Base-by-base conservation (phyloP, 2,797 vertebrate species). In the Dendrocincla tyrannina region DNA sequence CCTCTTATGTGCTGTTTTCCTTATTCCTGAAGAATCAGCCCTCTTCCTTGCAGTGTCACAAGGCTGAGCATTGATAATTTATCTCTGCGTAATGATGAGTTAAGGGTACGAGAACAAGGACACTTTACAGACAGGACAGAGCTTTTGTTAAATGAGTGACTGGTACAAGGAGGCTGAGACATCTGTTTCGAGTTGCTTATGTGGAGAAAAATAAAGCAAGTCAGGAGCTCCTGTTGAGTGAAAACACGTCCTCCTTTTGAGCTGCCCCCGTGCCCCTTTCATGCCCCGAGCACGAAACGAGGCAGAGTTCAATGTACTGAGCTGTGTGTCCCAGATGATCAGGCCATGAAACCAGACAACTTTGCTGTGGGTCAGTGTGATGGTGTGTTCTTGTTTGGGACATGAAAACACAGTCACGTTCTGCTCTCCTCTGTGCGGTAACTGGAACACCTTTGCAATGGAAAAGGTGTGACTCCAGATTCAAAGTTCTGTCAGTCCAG, bases 111-210 rank as follows among this genome's bases (percentile, higher is more conserved):
- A 85, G 95, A 95, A 94, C 92, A 95, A 96, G 75, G 91, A 17
- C 2, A 0, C 78, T 56, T 60, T 47, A 74, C 75, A 96, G 74
- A 80, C 8, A 63, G 73, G 52, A 58, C 78, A 82, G 50, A 75
- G 87, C 91, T 93, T 86, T 62, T 96, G 62, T 32, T 79, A 33
- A 37, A 50, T 53, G 55, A 85, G 87, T 75, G 91, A 66, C 95
- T 95, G 95, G 93, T 91, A 95, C 95, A 32, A 92, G 75, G 73
- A 89, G 91, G 75, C 68, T 52, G 60, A 75, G 75, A 42, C 91
- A 78, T 91, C 92, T 83, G 92, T 11, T 88, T 58, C 27, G 23
- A 53, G 24, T 30, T 6, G 52, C 56, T 68, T 82, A 39, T 5
- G 4, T n/a, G 46, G 33, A 50, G 41, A 42, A 33, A 85, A 89